Conservation (phyloP, 2,888 invertebrate genomes). For the Drosophila testacea region DNA sequence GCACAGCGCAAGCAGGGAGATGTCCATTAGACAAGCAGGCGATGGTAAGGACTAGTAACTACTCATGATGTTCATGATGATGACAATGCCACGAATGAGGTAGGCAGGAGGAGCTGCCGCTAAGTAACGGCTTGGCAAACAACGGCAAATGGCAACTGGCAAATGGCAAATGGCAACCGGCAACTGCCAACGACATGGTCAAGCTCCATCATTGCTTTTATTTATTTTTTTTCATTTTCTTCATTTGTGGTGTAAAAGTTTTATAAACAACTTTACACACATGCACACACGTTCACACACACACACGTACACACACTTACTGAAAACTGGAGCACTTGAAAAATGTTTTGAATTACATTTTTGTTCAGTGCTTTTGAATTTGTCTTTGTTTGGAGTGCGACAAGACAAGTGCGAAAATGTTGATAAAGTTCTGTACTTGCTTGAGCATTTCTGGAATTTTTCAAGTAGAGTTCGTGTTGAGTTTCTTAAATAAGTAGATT, state of each 20-base stretch:
- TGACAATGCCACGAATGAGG: slow-evolving; percentile 7
- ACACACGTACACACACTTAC: slow-evolving; percentile 20
- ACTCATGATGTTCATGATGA: slow-evolving; percentile 26
- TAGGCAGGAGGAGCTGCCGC: slow-evolving; percentile 27
- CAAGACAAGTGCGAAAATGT: slow-evolving; percentile 69
- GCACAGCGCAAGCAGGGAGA: slow-evolving; percentile 51
- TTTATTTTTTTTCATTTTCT: slow-evolving; percentile 40
- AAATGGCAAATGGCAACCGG: slow-evolving; percentile 74
- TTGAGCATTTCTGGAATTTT: slow-evolving; percentile 36
- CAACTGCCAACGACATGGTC: slow-evolving; percentile 77
- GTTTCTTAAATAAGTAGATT: background rate
- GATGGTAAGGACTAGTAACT: slow-evolving; percentile 56
- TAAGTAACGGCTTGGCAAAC: slow-evolving; percentile 78
- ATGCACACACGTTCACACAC: slow-evolving; percentile 23
- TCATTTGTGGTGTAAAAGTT: slow-evolving; percentile 68
- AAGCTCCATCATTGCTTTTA: slow-evolving; percentile 64
- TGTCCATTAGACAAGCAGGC: slow-evolving; percentile 60
- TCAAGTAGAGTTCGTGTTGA: slow-evolving; percentile 15
- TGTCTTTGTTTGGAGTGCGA: slow-evolving; percentile 49
- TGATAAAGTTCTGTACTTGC: slow-evolving; percentile 57
- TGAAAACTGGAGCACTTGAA: slow-evolving; percentile 74
- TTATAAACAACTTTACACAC: slow-evolving; percentile 72
- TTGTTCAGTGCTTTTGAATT: slow-evolving; percentile 44
- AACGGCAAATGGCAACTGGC: slow-evolving; percentile 56
- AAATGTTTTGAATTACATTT: slow-evolving; percentile 75